phyloP scores from a whole-genome alignment of 2,888 invertebrate genomes.

The Epistrophe grossulariae region DNA sequence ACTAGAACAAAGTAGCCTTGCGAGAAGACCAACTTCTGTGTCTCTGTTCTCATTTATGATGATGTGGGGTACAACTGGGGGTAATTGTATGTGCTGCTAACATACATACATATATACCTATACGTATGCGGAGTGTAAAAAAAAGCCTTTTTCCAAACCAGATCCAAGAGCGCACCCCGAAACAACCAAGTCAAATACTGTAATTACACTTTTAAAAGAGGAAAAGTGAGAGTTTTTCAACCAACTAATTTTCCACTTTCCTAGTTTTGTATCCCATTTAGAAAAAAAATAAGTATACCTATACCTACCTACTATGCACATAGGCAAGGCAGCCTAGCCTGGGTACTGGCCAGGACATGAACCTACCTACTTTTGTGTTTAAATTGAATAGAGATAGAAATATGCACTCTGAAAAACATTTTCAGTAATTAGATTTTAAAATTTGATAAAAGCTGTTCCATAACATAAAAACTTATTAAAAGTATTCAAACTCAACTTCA shows the following conservation, averaged over 20 bases:
- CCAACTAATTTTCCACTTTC: constrained; percentile 70
- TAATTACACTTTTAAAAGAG: constrained; percentile 62
- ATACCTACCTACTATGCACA: background rate
- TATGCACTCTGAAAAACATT: constrained; percentile 15
- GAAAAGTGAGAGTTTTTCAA: constrained; percentile 54
- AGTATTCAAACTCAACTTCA: background rate
- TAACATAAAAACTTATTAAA: background rate
- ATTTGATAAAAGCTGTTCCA: background rate
- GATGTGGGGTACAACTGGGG: constrained; percentile 43
- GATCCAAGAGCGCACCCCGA: constrained; percentile 17
- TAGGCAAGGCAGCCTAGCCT: background rate
- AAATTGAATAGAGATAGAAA: background rate
- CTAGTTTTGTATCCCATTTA: constrained; percentile 54
- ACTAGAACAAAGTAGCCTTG: constrained; percentile 40
- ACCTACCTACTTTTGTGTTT: background rate
- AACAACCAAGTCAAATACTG: constrained; percentile 57
- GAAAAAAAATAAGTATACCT: constrained; percentile 3
- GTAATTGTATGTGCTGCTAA: constrained; percentile 31
- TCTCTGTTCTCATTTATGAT: constrained; percentile 33
- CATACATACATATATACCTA: background rate
- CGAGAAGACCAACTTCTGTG: constrained; percentile 37
- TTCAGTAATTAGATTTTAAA: background rate
- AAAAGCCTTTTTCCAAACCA: constrained; percentile 20
- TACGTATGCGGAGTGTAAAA: background rate
- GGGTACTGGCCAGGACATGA: background rate